Evolutionary conservation across 2,113 vertebrate genomes (phyloP).

Genomic region (Turnix velox): DNA sequence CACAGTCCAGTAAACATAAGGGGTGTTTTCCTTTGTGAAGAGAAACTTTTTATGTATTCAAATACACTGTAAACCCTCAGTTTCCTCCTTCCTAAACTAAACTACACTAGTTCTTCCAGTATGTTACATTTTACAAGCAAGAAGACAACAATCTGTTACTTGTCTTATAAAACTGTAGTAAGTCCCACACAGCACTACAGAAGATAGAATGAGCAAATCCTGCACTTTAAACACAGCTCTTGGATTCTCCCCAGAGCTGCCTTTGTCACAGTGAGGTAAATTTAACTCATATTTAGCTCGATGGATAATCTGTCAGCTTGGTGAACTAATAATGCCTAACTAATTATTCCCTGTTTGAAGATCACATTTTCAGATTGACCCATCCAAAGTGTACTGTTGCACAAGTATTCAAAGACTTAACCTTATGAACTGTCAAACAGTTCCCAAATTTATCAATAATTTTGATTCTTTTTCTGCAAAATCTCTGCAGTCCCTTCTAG

Average conservation of each 20-base stretch:
- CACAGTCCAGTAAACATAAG: not conserved
- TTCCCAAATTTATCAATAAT: not conserved
- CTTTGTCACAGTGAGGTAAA: not conserved
- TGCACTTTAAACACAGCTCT: not conserved
- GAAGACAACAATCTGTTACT: not conserved
- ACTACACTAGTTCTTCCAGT: not conserved
- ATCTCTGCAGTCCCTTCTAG: not conserved
- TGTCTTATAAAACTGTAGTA: not conserved
- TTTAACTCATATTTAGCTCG: not conserved
- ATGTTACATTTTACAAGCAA: not conserved
- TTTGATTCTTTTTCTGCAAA: not conserved
- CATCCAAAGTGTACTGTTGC: not conserved
- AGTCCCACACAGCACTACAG: not conserved
- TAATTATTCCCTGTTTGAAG: not conserved
- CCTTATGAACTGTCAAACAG: not conserved
- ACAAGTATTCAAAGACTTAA: not conserved
- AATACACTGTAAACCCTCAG: not conserved
- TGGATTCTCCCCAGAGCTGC: not conserved
- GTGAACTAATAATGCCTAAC: not conserved
- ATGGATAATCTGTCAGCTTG: not conserved
- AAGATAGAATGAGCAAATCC: not conserved
- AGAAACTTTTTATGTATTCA: not conserved
- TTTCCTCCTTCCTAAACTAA: not conserved
- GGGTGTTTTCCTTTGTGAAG: not conserved
- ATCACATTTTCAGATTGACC: not conserved